Evolutionary conservation across 2,113 vertebrate species (phyloP).

Genomic region (Amia ocellicauda): DNA sequence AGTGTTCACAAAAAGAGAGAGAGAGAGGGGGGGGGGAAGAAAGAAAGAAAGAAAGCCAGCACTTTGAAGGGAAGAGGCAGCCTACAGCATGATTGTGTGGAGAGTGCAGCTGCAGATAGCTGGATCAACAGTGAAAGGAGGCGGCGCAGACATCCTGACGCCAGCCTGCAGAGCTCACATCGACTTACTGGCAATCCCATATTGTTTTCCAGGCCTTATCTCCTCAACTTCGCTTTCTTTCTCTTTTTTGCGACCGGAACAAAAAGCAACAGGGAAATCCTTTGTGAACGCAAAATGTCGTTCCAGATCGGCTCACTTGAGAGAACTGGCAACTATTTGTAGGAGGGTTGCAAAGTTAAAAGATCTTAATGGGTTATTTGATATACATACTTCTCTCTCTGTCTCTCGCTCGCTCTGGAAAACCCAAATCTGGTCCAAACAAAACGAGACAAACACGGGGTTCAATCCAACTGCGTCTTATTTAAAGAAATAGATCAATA

Average conservation of each 20-base stretch:
- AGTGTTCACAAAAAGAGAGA: too few relatives aligned
- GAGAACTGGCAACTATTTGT: conserved; percentile 47
- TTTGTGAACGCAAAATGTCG: conserved; percentile 54
- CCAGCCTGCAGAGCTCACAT: conserved; percentile 74
- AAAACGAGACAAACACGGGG: conserved; percentile 2
- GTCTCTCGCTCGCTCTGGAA: not conserved
- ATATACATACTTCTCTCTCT: not conserved
- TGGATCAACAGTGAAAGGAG: conserved; percentile 66
- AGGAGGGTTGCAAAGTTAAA: conserved; percentile 34
- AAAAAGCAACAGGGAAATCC: conserved; percentile 57
- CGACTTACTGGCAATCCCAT: conserved; percentile 68
- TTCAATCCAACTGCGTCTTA: not conserved
- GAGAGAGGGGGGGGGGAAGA: too few relatives aligned
- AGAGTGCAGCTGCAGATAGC: conserved; percentile 72
- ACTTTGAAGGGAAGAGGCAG: conserved; percentile 69
- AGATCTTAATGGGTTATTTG: not conserved
- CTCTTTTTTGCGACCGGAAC: conserved; percentile 63
- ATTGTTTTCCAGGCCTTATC: conserved; percentile 77
- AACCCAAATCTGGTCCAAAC: not conserved
- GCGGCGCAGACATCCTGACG: conserved; percentile 79
- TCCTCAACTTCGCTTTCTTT: conserved; percentile 50
- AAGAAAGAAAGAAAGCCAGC: conserved; percentile 27
- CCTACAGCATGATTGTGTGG: conserved; percentile 66
- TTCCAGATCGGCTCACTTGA: conserved; percentile 49
- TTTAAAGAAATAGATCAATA: not conserved